Evolutionary conservation across 2,113 vertebrate species (phyloP).

Genomic region (Ophthalmolycus amberensis): DNA sequence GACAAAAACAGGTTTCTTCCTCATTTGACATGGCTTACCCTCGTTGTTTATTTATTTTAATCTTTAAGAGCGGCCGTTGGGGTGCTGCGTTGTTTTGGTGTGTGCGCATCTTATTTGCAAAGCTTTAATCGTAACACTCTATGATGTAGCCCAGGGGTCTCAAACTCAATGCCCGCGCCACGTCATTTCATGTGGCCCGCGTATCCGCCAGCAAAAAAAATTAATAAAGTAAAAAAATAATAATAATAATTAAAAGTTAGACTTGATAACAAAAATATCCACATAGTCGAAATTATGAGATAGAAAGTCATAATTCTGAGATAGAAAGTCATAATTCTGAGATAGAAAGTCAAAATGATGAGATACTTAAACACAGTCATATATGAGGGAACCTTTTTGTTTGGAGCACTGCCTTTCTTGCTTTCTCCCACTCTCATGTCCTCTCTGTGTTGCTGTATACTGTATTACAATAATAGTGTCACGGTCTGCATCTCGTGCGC

Average conservation of each 20-base stretch:
- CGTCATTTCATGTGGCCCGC: no score
- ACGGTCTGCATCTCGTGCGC: neutral
- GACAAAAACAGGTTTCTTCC: neutral
- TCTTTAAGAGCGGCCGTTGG: neutral
- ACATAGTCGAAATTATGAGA: no score
- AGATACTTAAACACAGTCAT: no score
- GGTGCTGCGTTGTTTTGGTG: neutral
- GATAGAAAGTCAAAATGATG: no score
- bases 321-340: no score
- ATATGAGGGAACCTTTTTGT: neutral
- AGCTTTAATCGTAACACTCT: neutral
- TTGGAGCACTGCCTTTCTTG: conserved; percentile 19
- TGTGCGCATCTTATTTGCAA: neutral
- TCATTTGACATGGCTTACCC: neutral
- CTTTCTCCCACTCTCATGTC: neutral
- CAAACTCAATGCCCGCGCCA: no score
- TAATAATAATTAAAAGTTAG: no score
- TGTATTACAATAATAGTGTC: neutral
- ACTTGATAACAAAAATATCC: no score
- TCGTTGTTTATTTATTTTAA: neutral
- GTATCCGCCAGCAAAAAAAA: no score
- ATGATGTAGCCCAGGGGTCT: neutral
- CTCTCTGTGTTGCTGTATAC: neutral
- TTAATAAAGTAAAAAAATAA: no score
- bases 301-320: no score